Conservation (phyloP, 30 jellyfish, hydroid and myxozoan genomes). For the Mastigias papua region DNA sequence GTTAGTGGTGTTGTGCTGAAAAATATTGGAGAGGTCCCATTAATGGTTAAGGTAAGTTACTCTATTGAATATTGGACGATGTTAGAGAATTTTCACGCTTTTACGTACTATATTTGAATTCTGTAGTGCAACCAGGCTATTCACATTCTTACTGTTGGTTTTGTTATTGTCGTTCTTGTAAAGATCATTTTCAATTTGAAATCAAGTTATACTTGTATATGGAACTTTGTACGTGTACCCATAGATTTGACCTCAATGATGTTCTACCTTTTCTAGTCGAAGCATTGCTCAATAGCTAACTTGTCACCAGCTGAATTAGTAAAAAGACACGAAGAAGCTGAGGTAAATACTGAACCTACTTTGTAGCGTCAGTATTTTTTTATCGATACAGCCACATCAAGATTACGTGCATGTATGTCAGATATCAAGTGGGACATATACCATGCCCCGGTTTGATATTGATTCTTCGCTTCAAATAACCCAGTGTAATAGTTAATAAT, state of each 20-base stretch:
- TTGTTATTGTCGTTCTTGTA: not conserved
- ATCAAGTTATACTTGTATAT: not conserved
- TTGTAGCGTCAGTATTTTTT: too few species aligned
- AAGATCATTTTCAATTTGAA: too few species aligned
- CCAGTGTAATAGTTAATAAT: too few species aligned
- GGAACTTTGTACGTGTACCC: not conserved
- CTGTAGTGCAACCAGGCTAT: not conserved
- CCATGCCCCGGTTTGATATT: too few species aligned
- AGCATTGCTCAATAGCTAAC: conserved; percentile 84
- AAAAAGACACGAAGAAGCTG: conserved; percentile 94
- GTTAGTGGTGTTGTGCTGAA: conserved; percentile 69
- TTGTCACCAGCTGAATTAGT: conserved; percentile 83
- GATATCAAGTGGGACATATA: too few species aligned
- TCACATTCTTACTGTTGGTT: not conserved
- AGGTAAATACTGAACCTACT: too few species aligned
- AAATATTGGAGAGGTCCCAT: conserved; percentile 85
- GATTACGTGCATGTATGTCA: too few species aligned
- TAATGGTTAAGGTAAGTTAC: conserved; percentile 97
- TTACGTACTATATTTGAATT: not conserved
- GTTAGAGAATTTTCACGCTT: too few species aligned
- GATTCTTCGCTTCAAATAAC: too few species aligned
- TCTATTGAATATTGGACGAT: too few species aligned
- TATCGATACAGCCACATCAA: too few species aligned
- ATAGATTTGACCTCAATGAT: not conserved
- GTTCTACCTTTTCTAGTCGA: conserved; percentile 64